These are phyloP conservation scores for Rhyacophila evoluta DNA, from an alignment of 2,888 invertebrate species.

Conservation along the genomic window DNA sequence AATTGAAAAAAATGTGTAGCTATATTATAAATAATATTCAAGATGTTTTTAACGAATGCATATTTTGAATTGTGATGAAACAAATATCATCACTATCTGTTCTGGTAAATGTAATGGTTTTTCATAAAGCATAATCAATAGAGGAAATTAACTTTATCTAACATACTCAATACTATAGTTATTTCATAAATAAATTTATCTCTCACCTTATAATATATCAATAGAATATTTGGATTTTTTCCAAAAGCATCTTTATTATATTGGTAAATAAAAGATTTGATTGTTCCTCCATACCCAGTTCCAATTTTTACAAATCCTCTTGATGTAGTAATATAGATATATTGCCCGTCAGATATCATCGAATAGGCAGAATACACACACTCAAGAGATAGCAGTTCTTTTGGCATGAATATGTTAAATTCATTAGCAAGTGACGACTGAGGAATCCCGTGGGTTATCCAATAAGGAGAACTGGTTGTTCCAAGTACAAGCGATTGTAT, in stretches of 20 bases:
- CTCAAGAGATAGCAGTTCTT: conserved; percentile 60
- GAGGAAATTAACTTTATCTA: too few species aligned
- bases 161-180: too few species aligned
- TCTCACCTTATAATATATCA: conserved; percentile 85
- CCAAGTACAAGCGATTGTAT: conserved; percentile 90
- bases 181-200: too few species aligned
- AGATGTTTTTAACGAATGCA: too few species aligned
- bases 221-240: conserved; percentile 83
- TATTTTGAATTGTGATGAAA: too few species aligned
- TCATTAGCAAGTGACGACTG: conserved; percentile 79
- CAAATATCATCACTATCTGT: too few species aligned
- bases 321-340: conserved; percentile 87
- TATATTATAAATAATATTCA: too few species aligned
- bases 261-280: conserved; percentile 89
- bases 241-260: conserved; percentile 85
- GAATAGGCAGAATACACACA: conserved; percentile 60
- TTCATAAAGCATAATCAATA: too few species aligned
- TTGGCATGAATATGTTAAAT: conserved; percentile 69
- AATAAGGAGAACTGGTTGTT: conserved; percentile 85
- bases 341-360: conserved; percentile 91
- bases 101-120: too few species aligned
- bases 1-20: too few species aligned
- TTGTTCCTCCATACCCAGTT: conserved; percentile 93
- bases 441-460: conserved; percentile 90
- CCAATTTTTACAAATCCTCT: conserved; percentile 93